Conservation (phyloP, 2,797 vertebrate species). For the Oreochromis grahami region DNA sequence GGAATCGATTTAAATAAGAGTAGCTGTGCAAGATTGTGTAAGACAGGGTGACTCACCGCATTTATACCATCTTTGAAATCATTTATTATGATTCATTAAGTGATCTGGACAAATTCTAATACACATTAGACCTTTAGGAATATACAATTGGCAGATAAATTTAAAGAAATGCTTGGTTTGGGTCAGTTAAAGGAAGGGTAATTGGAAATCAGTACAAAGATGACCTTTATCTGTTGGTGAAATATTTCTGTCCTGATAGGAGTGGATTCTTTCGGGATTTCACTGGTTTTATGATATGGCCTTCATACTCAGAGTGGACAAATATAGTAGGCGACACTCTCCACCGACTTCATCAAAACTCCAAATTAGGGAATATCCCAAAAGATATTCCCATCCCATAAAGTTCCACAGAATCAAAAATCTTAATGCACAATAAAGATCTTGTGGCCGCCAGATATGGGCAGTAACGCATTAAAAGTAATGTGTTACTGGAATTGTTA, state of each 20-base stretch:
- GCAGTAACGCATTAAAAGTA: not conserved
- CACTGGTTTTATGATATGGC: not conserved
- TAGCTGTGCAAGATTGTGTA: not conserved
- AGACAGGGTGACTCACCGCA: not conserved
- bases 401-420: not conserved
- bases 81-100: not conserved
- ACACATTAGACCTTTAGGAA: not conserved
- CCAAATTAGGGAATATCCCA: not conserved
- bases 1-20: not conserved
- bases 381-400: accelerated
- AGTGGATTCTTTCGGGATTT: not conserved
- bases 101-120: not conserved
- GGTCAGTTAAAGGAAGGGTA: not conserved
- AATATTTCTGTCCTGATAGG: not conserved
- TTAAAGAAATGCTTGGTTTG: not conserved
- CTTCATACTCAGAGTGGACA: not conserved
- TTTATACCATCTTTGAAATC: not conserved
- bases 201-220: not conserved
- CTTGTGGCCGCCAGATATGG: accelerated
- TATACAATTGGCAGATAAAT: not conserved
- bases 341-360: accelerated
- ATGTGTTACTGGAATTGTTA: not conserved
- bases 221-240: not conserved
- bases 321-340: accelerated
- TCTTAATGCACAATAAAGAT: not conserved